phyloP scores from a whole-genome alignment of 2,113 vertebrate genomes.

The Pleuronectes platessa region DNA sequence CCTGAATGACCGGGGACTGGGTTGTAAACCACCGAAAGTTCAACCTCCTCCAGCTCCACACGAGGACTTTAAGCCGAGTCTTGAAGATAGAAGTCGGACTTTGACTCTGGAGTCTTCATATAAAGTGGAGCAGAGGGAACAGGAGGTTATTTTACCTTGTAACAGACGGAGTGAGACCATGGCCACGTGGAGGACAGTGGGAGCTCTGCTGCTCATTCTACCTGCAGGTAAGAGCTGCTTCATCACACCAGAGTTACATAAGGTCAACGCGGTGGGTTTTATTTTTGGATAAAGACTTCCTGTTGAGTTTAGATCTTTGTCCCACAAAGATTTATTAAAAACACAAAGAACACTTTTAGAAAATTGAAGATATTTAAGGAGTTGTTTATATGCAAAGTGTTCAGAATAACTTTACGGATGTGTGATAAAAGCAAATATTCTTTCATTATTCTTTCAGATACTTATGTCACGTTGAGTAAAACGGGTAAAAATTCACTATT shows the following conservation, averaged over 20 bases:
- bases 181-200: slow-evolving; percentile 63
- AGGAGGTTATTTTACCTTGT: slow-evolving; percentile 1
- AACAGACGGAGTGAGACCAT: slow-evolving; percentile 38
- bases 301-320: not conserved
- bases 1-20: not conserved
- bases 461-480: no score
- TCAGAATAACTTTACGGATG: no score
- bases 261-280: not conserved
- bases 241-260: not conserved
- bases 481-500: no score
- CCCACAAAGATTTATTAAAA: not conserved
- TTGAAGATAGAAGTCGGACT: slow-evolving; percentile 64
- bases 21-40: slow-evolving; percentile 46
- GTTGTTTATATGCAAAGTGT: no score
- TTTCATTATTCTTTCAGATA: no score
- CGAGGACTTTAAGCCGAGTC: slow-evolving; percentile 48
- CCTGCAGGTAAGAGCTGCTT: slow-evolving; percentile 69
- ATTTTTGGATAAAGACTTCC: no score
- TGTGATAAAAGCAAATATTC: no score
- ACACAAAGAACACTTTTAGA: no score
- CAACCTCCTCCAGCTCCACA: not conserved
- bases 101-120: slow-evolving; percentile 44
- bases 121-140: slow-evolving; percentile 35
- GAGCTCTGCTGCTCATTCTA: slow-evolving; percentile 63
- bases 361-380: no score